Base-by-base conservation (phyloP, 37 sponge, comb jelly and placozoan species). In the Oscarella lobularis region DNA sequence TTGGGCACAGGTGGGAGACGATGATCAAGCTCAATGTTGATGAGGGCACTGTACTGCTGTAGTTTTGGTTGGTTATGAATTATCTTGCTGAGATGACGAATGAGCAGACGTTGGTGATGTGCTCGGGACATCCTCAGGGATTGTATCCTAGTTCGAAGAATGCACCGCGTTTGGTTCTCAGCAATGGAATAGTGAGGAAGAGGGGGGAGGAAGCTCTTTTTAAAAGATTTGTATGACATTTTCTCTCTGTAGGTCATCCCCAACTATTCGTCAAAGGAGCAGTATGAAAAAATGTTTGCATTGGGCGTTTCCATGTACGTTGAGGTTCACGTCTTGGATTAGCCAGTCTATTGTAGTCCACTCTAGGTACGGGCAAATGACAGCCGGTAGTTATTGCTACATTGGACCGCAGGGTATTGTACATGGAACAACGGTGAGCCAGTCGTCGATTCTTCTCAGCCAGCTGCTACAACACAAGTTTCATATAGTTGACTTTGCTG, bases 361-460 rank as follows among this genome's bases (percentile, higher is more conserved):
- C 31, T 67, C 2, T 38, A 83, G 85, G 87, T 97, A 93, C 73
- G 98, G 98, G 2, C 98, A 97, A 78, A 97, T 97, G 98, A 97
- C 98, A 5, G 98, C 98, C 2, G 98, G 98, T 27, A 97, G 98
- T 72, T 97, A 97, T 79, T 89, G 89, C 77, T 97, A 93, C 82
- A 97, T 97, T 37, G 98, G 98, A n/a, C 98, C 98, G 0, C 98
- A 97, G 80, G 98, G 98, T 20, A 97, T 97, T 38, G 94, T 97
- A n/a, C 98, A 97, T 75, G 98, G 98, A 6, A 97, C 98, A 0
- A 90, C 94, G 1, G 91, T 93, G 72, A 39, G 83, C 67, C 30
- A n/a, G 2, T 6, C 30, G 32, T 37, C 48, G 3, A 35, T 35
- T 4, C 31, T 48, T 66, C 32, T 3, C 76, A 55, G 33, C 39